Base-by-base conservation (phyloP, 35 echinoderm and acorn worm genomes). In the Eucidaris tribuloides region DNA sequence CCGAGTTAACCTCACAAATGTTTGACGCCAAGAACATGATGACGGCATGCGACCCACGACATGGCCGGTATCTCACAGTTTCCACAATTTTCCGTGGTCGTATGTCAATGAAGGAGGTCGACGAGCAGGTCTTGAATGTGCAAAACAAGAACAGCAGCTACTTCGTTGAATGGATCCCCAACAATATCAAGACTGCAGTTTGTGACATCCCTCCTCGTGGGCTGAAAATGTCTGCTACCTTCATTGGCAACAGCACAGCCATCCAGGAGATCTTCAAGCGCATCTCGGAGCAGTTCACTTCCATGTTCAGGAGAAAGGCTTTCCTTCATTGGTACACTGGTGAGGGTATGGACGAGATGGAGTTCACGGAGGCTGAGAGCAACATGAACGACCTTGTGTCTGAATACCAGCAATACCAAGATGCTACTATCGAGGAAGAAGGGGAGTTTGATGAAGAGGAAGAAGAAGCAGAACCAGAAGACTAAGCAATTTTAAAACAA, bases 391-490 rank as follows among this genome's bases (percentile, higher is more conserved):
- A 93, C 79, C 59, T 93, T 79, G 79, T 93, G 58, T 84, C 85
- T 39, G 91, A 93, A 56, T 93, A 93, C 86, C 91, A 93, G 55
- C 91, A 93, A 50, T 93, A 93, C 80, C 85, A 93, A n/a, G 86
- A 88, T 81, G 91, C 85, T 81, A 81, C 41, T 36, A 45, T 45
- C 33, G 83, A 81, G 39, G 74, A 78, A 25, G 74, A 78, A 25
- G 74, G 40, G 18, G 74, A 78, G 74, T 78, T 78, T 45, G 74
- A 48, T 5, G 74, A 78, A 22, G 74, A 78, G 25, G 74, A 46
- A 45, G 74, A 78, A 46, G 72, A 62, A 31, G 60, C 11, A 2
- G 60, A 63, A 30, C 27, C 29, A 2, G 60, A 63, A 54, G 0
- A n/a, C 14, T n/a, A 13, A 54, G 15, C 6, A 31, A 63, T 63